Evolutionary conservation across 2,113 vertebrate genomes (phyloP).

Genomic region (Eonycteris spelaea): DNA sequence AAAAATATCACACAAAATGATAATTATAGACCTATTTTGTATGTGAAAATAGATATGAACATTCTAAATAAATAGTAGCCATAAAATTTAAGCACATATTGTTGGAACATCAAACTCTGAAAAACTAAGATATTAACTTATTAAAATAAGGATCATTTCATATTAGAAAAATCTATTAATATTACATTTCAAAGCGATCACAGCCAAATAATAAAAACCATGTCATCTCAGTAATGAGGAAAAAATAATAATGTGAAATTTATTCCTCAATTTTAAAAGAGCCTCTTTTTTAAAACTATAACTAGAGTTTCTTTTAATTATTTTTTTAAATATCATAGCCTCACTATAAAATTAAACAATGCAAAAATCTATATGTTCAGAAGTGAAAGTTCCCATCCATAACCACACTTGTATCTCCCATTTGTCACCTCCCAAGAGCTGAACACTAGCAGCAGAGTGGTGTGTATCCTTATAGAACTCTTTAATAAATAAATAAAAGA

Average conservation of each 20-base stretch:
- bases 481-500: background rate
- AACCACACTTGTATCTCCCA: background rate
- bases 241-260: conserved; percentile 7
- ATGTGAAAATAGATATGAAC: background rate
- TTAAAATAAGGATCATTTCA: background rate
- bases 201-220: background rate
- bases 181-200: conserved; percentile 8
- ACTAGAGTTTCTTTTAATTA: background rate
- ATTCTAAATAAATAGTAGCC: conserved; percentile 28
- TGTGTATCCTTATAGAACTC: background rate
- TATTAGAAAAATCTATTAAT: background rate
- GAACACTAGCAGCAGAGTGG: background rate
- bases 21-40: background rate
- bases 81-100: background rate
- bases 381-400: background rate
- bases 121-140: background rate
- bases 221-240: background rate
- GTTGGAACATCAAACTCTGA: background rate
- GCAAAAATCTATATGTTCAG: background rate
- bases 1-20: background rate
- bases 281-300: background rate
- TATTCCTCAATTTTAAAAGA: background rate
- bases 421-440: background rate
- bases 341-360: background rate
- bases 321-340: background rate